Percentiles rank a stretch among this genome's conserved stretches.
phyloP scores from a whole-genome alignment of 1,140 invertebrate species.

The Semibalanus balanoides region DNA sequence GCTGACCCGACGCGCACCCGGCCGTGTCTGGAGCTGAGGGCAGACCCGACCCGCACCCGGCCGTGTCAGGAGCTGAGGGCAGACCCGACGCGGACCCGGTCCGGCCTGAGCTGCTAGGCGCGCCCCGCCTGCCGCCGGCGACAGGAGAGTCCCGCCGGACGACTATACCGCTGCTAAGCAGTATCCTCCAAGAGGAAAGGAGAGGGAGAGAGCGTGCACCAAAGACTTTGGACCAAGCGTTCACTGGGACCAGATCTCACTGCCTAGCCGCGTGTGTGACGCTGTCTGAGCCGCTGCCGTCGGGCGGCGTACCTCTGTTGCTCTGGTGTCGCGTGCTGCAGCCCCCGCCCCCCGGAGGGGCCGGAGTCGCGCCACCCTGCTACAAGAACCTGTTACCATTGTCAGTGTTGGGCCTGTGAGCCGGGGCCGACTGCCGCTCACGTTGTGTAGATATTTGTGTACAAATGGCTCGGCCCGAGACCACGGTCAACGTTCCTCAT shows the following conservation, averaged over 20 bases:
- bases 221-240: background rate
- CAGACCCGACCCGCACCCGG: background rate
- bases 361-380: too few species aligned
- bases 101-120: background rate
- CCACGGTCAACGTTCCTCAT: background rate
- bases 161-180: background rate
- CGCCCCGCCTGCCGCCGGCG: background rate
- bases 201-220: background rate
- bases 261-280: background rate
- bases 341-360: too few species aligned
- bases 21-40: background rate
- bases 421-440: too few species aligned
- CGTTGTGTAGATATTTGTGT: background rate
- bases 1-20: background rate
- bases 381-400: background rate
- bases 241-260: background rate
- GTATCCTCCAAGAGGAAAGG: background rate
- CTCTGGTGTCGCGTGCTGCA: background rate
- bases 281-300: background rate
- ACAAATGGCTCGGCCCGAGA: background rate
- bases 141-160: background rate
- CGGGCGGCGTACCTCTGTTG: too few species aligned
- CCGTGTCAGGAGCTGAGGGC: background rate
- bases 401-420: background rate
- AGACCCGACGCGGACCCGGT: background rate